Conservation (phyloP, 1,140 invertebrate genomes). For the Bombus confusus region DNA sequence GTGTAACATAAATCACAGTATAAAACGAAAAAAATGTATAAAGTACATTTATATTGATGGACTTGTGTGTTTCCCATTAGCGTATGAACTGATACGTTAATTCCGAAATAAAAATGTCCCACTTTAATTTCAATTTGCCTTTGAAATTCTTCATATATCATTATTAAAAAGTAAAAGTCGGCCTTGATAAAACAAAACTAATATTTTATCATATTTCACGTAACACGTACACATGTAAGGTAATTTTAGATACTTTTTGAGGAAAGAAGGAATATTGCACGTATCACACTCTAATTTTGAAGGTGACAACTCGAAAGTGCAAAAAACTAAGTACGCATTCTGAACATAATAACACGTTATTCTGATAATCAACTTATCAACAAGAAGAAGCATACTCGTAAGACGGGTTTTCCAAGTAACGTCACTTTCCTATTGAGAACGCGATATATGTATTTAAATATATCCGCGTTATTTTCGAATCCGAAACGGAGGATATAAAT, state of each 20-base stretch:
- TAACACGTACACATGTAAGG: not conserved
- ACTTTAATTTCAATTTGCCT: not conserved
- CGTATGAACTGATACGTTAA: not conserved
- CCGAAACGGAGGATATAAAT: not conserved
- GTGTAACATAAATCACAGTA: conserved; percentile 33
- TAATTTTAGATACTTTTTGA: not conserved
- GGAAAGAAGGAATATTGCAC: not conserved
- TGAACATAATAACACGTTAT: not conserved
- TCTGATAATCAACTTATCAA: not conserved
- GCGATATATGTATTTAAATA: not conserved
- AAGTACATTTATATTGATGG: not conserved
- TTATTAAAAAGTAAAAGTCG: not conserved
- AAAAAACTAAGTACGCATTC: not conserved
- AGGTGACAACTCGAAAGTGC: not conserved
- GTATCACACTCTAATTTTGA: not conserved
- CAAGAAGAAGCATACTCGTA: not conserved
- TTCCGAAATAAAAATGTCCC: not conserved
- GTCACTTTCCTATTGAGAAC: not conserved
- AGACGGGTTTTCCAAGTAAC: not conserved
- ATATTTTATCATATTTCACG: not conserved
- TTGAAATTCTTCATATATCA: not conserved
- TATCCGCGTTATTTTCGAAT: not conserved
- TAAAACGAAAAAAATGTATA: not conserved
- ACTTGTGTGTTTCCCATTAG: not conserved
- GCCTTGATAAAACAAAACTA: not conserved